Conservation (phyloP, 2,113 vertebrate species). For the Pollimyrus isidori region DNA sequence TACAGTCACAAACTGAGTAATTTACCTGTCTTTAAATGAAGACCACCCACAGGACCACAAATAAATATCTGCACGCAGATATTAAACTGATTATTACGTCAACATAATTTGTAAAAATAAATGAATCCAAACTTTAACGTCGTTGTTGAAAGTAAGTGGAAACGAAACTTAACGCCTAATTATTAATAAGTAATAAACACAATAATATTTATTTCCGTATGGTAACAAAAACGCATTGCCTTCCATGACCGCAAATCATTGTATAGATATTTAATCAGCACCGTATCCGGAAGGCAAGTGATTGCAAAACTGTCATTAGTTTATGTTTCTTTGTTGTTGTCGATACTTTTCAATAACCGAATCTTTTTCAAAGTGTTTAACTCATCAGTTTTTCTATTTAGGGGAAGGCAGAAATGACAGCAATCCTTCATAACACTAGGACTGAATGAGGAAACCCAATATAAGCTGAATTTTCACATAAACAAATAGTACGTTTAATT, state of each 20-base stretch:
- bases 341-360: neutral
- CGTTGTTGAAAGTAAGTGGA: neutral
- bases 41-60: neutral
- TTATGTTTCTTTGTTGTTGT: neutral
- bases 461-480: neutral
- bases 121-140: neutral
- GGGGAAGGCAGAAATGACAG: neutral
- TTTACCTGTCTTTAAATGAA: neutral
- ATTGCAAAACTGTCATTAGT: neutral
- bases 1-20: neutral
- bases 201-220: neutral
- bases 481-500: neutral
- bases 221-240: neutral
- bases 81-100: neutral
- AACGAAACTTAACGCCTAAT: neutral
- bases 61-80: neutral
- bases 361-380: neutral
- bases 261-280: neutral
- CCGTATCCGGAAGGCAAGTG: neutral
- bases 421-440: neutral
- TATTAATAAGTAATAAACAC: neutral
- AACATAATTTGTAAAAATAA: neutral
- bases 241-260: neutral
- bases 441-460: neutral
- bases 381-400: neutral